Evolutionary conservation across 2,888 invertebrate genomes (phyloP).

Genomic region (Latrodectus elegans): DNA sequence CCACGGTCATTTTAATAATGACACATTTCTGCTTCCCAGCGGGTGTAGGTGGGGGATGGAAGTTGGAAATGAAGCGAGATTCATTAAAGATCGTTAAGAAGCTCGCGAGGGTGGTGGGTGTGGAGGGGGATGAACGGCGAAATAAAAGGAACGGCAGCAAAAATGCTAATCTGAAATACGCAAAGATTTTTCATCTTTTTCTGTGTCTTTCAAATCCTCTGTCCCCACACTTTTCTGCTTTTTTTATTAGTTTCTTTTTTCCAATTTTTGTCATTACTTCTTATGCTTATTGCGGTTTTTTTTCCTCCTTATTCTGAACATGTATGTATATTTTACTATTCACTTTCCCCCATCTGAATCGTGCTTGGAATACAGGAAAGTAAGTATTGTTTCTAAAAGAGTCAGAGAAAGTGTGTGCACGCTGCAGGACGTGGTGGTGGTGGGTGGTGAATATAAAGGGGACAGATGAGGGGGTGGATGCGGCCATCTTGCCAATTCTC

Average conservation of each 20-base stretch:
- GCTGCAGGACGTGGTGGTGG: not conserved
- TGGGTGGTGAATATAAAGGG: not conserved
- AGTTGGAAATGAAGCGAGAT: conserved; percentile 65
- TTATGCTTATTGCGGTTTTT: conserved; percentile 7
- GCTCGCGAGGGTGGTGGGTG: conserved; percentile 29
- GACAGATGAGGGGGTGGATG: conserved; percentile 6
- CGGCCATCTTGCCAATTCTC: conserved; percentile 61
- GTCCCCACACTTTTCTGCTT: not conserved
- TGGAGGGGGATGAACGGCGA: conserved; percentile 6
- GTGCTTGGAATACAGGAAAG: conserved; percentile 61
- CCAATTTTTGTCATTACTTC: conserved; percentile 5
- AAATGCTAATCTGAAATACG: conserved; percentile 68
- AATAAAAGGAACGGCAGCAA: conserved; percentile 43
- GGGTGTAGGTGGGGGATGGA: conserved; percentile 34
- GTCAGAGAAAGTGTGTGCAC: not conserved
- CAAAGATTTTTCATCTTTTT: conserved; percentile 67
- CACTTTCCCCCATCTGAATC: conserved; percentile 19
- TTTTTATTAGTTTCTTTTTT: not conserved
- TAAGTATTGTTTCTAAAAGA: conserved; percentile 58
- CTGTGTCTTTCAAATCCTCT: conserved; percentile 42
- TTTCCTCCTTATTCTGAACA: not conserved
- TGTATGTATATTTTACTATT: conserved; percentile 17
- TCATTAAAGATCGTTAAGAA: conserved; percentile 68
- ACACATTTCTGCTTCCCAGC: conserved; percentile 60
- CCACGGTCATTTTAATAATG: conserved; percentile 68